Base-by-base conservation (phyloP, 2,888 invertebrate species). In the Polydrusus pterygomalis region DNA sequence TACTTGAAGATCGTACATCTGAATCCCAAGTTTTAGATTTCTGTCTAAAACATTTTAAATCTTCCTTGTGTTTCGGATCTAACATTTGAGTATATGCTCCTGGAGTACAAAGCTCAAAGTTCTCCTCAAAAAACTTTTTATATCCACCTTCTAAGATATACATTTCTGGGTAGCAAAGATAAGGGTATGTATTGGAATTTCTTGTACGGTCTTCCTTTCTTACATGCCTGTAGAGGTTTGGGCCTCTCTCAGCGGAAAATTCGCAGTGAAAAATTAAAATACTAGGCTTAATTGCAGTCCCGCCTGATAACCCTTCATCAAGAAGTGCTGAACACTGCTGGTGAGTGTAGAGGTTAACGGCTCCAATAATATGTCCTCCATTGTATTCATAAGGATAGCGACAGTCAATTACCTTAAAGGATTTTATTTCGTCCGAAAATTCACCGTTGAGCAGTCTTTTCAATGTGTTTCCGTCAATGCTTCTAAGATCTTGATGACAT, bases 351-450 rank as follows among this genome's bases (percentile, higher is more conserved):
- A 76, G n/a, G 25, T 78, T 78, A 10, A 75, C 34, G 10, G 78
- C 78, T 20, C 74, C 75, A 18, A 13, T 51, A 7, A 78, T 78
- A 45, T 78, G 78, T 18, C 78, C 78, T 20, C 78, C 78, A 17
- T 76, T 17, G 49, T 73, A 78, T 63, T 78, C 78, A 34, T 78
- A 78, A 30, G 78, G 78, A 25, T 75, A 78, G 11, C 78, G 60
- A 47, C 78, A 78, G 51, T 78, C 78, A n/a, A 78, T 76, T 10
- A 78, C 70, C 62, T 73, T 78, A 30, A 76, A 78, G n/a, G 77
- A 75, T 40, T 30, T 17, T 8, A 77, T 62, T 45, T 51, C 63
- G 5, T 72, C 72, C 11, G 17, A 69, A 40, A 56, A 78, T 63
- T 70, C 73, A 13, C 78, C 78, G 20, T 58, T 58, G 11, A 78